These are phyloP conservation scores for Diadema setosum DNA, from an alignment of 35 echinoderm and acorn worm species.

Conservation along the genomic window DNA sequence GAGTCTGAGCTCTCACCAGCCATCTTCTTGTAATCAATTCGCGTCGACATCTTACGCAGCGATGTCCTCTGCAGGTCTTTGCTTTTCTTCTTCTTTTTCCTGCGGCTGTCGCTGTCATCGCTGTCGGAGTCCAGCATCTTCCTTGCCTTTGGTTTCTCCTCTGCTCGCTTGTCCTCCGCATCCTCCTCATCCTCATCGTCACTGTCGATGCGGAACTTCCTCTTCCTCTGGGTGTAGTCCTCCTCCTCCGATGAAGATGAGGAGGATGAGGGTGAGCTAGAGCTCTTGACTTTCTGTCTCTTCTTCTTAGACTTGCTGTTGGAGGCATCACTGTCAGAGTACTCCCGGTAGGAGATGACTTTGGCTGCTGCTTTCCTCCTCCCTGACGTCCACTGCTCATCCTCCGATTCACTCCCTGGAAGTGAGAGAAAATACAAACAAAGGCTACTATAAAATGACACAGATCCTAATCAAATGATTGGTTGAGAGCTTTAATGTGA, in stretches of 20 bases:
- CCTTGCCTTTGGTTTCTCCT: neutral
- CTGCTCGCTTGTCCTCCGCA: neutral
- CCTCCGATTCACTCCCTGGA: slow-evolving; percentile 64
- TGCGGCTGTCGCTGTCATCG: neutral
- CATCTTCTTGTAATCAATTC: slow-evolving; percentile 74
- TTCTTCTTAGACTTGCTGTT: neutral
- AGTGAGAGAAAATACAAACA: too few species aligned
- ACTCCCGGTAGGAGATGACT: slow-evolving; percentile 29
- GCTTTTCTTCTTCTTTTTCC: slow-evolving; percentile 7
- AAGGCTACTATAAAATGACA: too few species aligned
- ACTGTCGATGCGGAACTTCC: slow-evolving; percentile 76
- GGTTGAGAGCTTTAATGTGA: too few species aligned
- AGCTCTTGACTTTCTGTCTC: neutral
- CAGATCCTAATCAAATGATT: too few species aligned
- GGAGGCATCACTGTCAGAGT: slow-evolving; percentile 16
- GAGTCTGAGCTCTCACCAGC: slow-evolving; percentile 43
- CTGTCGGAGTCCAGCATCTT: neutral
- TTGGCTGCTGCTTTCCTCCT: neutral
- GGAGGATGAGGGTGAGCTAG: neutral
- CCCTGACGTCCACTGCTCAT: neutral
- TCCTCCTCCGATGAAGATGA: slow-evolving; percentile 31
- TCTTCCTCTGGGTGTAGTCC: slow-evolving; percentile 35
- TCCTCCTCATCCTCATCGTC: slow-evolving; percentile 48
- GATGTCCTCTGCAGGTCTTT: neutral
- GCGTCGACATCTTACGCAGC: neutral